Conservation (phyloP, 2,888 invertebrate genomes). For the Yponomeuta cagnagella region DNA sequence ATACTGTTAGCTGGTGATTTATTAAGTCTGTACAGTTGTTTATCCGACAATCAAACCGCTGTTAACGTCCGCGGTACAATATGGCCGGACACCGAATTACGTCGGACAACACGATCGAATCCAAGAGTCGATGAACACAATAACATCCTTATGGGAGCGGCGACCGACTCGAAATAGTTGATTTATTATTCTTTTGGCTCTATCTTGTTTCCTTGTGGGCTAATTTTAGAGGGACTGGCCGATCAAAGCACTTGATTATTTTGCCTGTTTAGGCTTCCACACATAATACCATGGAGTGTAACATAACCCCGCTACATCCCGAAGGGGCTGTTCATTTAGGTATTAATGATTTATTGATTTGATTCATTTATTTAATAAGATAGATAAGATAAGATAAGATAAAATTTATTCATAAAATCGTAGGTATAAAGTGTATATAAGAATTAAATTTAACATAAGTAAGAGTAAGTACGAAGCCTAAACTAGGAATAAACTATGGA, state of each 20-base stretch:
- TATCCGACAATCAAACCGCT: conserved; percentile 49
- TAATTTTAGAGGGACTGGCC: background rate
- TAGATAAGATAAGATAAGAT: too few relatives aligned
- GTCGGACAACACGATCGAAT: conserved; percentile 19
- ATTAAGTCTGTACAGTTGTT: conserved; percentile 52
- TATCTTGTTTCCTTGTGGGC: conserved; percentile 1
- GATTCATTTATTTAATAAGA: too few relatives aligned
- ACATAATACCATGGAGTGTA: too few relatives aligned
- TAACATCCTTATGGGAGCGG: conserved; percentile 54
- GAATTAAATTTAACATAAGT: too few relatives aligned
- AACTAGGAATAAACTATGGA: too few relatives aligned
- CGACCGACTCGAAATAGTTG: conserved; percentile 37
- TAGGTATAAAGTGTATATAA: too few relatives aligned
- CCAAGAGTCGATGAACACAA: conserved; percentile 54
- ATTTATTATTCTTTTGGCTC: conserved; percentile 18
- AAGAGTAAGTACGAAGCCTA: too few relatives aligned
- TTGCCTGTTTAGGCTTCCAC: too few relatives aligned
- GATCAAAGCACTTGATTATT: background rate
- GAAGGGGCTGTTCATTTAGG: too few relatives aligned
- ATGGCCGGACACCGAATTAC: conserved; percentile 47
- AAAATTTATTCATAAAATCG: too few relatives aligned
- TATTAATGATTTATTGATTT: too few relatives aligned
- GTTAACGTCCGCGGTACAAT: conserved; percentile 39
- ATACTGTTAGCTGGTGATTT: conserved; percentile 34
- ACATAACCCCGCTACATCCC: too few relatives aligned